phyloP scores from a whole-genome alignment of 2,888 invertebrate species.

The Lasioglossum zephyrum region DNA sequence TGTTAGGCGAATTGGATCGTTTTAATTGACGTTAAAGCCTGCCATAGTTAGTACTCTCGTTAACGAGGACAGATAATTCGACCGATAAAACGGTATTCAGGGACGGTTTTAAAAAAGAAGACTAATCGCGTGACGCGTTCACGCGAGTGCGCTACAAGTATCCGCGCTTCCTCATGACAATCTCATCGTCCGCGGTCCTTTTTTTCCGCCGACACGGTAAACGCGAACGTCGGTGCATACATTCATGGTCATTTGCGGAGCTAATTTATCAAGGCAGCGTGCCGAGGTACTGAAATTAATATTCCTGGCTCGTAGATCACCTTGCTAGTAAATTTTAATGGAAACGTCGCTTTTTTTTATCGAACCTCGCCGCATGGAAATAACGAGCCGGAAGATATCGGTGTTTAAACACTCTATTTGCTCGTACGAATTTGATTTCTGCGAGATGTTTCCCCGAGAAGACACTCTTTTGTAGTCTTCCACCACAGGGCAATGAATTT shows the following conservation, averaged over 20 bases:
- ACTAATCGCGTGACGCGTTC: constrained; percentile 31
- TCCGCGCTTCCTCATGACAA: constrained; percentile 33
- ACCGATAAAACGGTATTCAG: constrained; percentile 49
- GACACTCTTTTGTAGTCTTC: neutral
- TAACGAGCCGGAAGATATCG: constrained; percentile 12
- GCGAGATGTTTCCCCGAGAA: neutral
- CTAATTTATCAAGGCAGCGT: constrained; percentile 58
- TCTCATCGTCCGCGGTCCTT: constrained; percentile 43
- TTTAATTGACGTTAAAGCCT: constrained; percentile 1
- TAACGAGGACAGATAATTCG: constrained; percentile 45
- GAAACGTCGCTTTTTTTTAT: constrained; percentile 31
- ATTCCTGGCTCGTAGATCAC: constrained; percentile 55
- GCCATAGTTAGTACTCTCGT: constrained; percentile 39
- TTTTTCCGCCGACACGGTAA: constrained; percentile 18
- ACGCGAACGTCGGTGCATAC: constrained; percentile 27
- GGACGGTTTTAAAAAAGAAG: constrained; percentile 14
- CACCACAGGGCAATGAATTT: no score
- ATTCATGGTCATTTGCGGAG: constrained; percentile 54
- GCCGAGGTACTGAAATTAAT: constrained; percentile 58
- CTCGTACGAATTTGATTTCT: neutral
- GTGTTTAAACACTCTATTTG: constrained; percentile 27
- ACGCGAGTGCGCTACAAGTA: constrained; percentile 13
- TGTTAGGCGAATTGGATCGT: neutral
- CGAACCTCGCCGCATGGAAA: neutral
- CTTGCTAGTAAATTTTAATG: constrained; percentile 46